phyloP scores from a whole-genome alignment of 2,888 invertebrate species.

The Machimus rusticus region DNA sequence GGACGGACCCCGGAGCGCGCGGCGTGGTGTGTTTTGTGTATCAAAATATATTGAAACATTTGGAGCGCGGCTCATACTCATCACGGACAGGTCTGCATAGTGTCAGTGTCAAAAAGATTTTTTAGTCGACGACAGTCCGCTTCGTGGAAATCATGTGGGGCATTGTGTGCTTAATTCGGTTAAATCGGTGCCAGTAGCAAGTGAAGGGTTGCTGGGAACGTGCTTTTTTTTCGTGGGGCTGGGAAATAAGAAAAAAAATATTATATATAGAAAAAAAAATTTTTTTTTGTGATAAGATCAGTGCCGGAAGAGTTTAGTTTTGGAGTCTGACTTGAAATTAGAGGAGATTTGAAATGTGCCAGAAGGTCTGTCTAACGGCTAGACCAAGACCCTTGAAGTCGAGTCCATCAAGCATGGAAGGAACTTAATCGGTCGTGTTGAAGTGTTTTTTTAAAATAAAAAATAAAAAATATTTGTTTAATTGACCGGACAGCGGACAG shows the following conservation, averaged over 20 bases:
- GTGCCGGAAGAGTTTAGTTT: neutral
- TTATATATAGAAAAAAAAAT: neutral
- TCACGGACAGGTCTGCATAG: conserved; percentile 47
- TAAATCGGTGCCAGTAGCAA: conserved; percentile 33
- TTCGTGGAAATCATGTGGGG: conserved; percentile 60
- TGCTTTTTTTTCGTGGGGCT: neutral
- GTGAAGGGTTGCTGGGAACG: conserved; percentile 38
- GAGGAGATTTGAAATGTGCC: neutral
- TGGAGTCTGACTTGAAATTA: neutral
- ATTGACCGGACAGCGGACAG: neutral
- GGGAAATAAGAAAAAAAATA: neutral
- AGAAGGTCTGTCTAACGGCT: neutral
- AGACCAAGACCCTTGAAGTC: neutral
- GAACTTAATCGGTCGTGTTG: neutral
- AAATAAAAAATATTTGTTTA: neutral
- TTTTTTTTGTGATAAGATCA: neutral
- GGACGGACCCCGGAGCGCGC: neutral
- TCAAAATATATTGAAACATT: conserved; percentile 37
- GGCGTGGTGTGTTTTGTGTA: conserved; percentile 19
- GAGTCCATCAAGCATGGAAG: conserved; percentile 18
- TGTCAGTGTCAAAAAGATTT: conserved; percentile 61
- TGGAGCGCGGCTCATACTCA: conserved; percentile 33
- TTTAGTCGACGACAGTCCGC: conserved; percentile 62
- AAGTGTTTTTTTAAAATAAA: neutral
- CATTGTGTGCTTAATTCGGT: conserved; percentile 30